Evolutionary conservation across 2,113 vertebrate species (phyloP).

Genomic region (Engraulis encrasicolus): DNA sequence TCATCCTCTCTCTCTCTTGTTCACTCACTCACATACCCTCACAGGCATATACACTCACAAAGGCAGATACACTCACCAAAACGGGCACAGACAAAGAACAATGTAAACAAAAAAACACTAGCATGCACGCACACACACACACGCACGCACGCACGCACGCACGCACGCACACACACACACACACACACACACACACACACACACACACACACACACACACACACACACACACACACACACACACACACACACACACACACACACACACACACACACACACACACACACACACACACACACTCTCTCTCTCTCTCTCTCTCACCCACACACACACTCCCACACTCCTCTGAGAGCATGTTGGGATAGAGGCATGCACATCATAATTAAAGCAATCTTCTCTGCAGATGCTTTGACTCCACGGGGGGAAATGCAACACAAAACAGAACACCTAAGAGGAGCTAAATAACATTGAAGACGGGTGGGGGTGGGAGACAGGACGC

Average conservation of each 20-base stretch:
- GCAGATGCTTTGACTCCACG: conserved; percentile 42
- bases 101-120: too few relatives aligned
- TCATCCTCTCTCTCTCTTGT: too few relatives aligned
- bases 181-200: too few relatives aligned
- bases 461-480: conserved; percentile 37
- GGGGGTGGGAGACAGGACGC: conserved; percentile 39
- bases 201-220: too few relatives aligned
- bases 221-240: too few relatives aligned
- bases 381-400: conserved; percentile 51
- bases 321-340: not conserved
- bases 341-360: conserved; percentile 30
- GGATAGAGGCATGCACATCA: conserved; percentile 24
- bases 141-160: not conserved
- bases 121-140: not conserved
- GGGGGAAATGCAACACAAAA: conserved; percentile 32
- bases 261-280: too few relatives aligned
- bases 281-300: too few relatives aligned
- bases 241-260: not conserved
- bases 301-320: not conserved
- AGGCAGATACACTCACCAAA: too few relatives aligned
- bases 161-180: too few relatives aligned
- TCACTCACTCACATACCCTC: too few relatives aligned
- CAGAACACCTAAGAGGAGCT: conserved; percentile 23
- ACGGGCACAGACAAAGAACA: too few relatives aligned
- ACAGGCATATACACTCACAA: too few relatives aligned